Conservation (phyloP, 1,140 invertebrate genomes). For the Lucilia cuprina region DNA sequence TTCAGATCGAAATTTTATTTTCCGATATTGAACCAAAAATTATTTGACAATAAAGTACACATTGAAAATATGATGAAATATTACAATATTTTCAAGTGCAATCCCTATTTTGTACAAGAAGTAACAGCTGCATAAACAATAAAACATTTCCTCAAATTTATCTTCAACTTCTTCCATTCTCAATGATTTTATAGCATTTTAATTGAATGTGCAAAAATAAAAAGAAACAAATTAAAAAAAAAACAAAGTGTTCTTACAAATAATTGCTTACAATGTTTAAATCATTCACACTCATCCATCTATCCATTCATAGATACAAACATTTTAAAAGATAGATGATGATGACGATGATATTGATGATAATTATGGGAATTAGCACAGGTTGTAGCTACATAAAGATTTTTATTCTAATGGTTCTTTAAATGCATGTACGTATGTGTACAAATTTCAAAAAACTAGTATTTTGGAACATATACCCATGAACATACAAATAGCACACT, state of each 20-base stretch:
- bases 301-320: not conserved
- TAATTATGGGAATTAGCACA: constrained; percentile 17
- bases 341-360: not conserved
- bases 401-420: constrained; percentile 12
- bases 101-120: too few species aligned
- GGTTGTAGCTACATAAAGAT: constrained; percentile 10
- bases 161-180: not conserved
- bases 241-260: too few species aligned
- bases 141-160: not conserved
- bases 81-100: too few species aligned
- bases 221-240: too few species aligned
- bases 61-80: too few species aligned
- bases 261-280: too few species aligned
- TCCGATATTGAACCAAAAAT: too few species aligned
- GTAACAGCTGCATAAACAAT: not conserved
- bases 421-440: not conserved
- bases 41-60: too few species aligned
- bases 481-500: not conserved
- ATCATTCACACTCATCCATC: too few species aligned
- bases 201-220: not conserved
- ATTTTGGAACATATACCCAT: not conserved
- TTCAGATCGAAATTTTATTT: too few species aligned
- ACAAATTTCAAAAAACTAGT: not conserved
- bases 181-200: not conserved
- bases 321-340: not conserved